Conservation (phyloP, 2,888 invertebrate species). For the Macaria liturata region DNA sequence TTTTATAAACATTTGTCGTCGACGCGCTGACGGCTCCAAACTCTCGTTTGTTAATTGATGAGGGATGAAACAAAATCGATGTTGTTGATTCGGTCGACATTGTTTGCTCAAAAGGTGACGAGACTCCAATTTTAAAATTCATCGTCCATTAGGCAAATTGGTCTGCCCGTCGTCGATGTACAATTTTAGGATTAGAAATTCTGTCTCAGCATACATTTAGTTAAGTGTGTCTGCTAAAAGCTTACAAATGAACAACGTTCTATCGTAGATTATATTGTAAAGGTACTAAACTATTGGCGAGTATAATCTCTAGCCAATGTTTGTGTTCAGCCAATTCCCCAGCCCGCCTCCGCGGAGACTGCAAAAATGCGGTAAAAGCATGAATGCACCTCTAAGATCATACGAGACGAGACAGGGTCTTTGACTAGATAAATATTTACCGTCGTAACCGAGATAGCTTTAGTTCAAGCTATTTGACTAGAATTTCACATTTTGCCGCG, state of each 20-base stretch:
- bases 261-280: too few relatives aligned
- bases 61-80: conserved; percentile 34
- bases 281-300: conserved; percentile 2
- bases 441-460: conserved; percentile 23
- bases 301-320: conserved; percentile 20
- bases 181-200: conserved; percentile 21
- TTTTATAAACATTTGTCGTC: conserved; percentile 17
- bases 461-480: conserved; percentile 30
- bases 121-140: conserved; percentile 27
- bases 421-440: conserved; percentile 38
- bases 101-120: conserved; percentile 31
- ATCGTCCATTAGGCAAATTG: conserved; percentile 29
- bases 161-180: conserved; percentile 2
- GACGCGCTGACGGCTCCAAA: conserved; percentile 19
- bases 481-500: conserved; percentile 22
- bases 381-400: conserved; percentile 27
- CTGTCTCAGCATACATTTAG: conserved; percentile 9
- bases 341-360: conserved; percentile 16
- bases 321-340: conserved; percentile 24
- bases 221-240: conserved; percentile 8
- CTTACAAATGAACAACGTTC: not conserved
- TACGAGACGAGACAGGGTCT: conserved; percentile 33
- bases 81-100: conserved; percentile 31
- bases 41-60: conserved; percentile 34
- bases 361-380: conserved; percentile 31